A percentile compares a stretch with the other conserved stretches of the same genome.
These are phyloP conservation scores for Dryoscopus gambensis DNA, from an alignment of 2,113 vertebrate genomes.

Conservation along the genomic window DNA sequence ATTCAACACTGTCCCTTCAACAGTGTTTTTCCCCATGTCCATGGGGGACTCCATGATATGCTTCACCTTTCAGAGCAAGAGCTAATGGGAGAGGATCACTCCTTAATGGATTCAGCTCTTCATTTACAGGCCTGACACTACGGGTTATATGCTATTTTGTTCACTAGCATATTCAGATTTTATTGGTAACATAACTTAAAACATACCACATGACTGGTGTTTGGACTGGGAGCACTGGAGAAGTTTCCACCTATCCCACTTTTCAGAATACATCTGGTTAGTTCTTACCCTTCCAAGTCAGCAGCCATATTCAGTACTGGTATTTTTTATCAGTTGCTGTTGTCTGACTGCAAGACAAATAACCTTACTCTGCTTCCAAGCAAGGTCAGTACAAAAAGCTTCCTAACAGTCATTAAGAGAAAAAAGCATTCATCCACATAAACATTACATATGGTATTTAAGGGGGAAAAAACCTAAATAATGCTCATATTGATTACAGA, in stretches of 20 bases:
- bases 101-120: background rate
- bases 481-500: background rate
- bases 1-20: background rate
- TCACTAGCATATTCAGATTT: background rate
- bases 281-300: background rate
- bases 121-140: background rate
- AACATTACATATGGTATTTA: background rate
- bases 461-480: background rate
- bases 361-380: background rate
- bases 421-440: background rate
- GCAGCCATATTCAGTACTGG: background rate
- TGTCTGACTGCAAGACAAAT: background rate
- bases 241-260: background rate
- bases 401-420: background rate
- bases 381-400: background rate
- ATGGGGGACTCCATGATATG: background rate
- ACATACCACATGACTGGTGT: background rate
- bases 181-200: background rate
- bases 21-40: background rate
- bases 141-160: background rate
- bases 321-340: background rate
- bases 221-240: background rate
- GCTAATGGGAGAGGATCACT: background rate
- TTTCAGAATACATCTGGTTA: background rate
- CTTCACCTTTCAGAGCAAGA: background rate